Percentiles rank a stretch among this genome's conserved stretches.
phyloP scores from a whole-genome alignment of 1,140 invertebrate species.

The Scaptomyza hsui region DNA sequence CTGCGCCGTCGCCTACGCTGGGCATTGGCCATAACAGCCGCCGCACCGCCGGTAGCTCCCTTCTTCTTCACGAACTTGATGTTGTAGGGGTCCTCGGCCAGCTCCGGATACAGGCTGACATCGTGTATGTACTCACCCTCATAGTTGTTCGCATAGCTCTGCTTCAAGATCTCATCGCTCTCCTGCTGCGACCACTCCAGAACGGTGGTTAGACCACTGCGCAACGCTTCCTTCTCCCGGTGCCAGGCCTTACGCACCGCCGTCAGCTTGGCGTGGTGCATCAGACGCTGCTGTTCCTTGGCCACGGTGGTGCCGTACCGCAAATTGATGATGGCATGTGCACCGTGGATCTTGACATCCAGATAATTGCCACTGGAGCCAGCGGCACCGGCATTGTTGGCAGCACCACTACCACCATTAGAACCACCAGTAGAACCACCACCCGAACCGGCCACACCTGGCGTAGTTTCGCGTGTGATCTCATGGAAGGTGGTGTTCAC shows the following conservation, averaged over 20 bases:
- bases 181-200: slow-evolving; percentile 91
- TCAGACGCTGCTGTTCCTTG: slow-evolving; percentile 93
- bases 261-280: slow-evolving; percentile 93
- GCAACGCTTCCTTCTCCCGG: slow-evolving; percentile 92
- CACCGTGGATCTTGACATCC: slow-evolving; percentile 94
- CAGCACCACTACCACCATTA: neutral
- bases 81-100: slow-evolving; percentile 98
- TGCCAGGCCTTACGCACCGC: slow-evolving; percentile 96
- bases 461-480: slow-evolving; percentile 86
- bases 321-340: slow-evolving; percentile 92
- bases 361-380: slow-evolving; percentile 85
- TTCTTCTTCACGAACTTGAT: slow-evolving; percentile 94
- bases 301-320: slow-evolving; percentile 95
- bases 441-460: slow-evolving; percentile 8
- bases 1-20: slow-evolving; percentile 64
- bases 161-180: slow-evolving; percentile 94
- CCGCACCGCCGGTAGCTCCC: slow-evolving; percentile 79
- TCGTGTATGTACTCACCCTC: slow-evolving; percentile 96
- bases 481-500: slow-evolving; percentile 97
- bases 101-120: slow-evolving; percentile 93
- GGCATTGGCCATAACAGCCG: slow-evolving; percentile 67
- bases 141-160: slow-evolving; percentile 92
- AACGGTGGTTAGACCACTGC: slow-evolving; percentile 89
- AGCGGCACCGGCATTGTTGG: neutral
- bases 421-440: neutral